A percentile compares a stretch with the other conserved stretches of the same genome.
These are phyloP conservation scores for Danio rerio DNA, from an alignment of 2,113 vertebrate species.

Conservation along the genomic window GRCz12tu NC_133191.1:43821001-43821500, in stretches of 20 bases:
- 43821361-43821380: slow-evolving; percentile 28
- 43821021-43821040: no score
- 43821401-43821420: slow-evolving; percentile 19
- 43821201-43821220: neutral
- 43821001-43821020: no score
- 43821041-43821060: no score
- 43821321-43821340: neutral
- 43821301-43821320: neutral
- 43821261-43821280: neutral
- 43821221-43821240: slow-evolving; percentile 15
- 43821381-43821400: slow-evolving; percentile 16
- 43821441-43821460: slow-evolving; percentile 1
- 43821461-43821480: slow-evolving; percentile 10
- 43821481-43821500: neutral
- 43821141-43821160: neutral
- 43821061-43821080: no score
- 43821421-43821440: slow-evolving; percentile 21
- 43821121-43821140: neutral
- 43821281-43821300: slow-evolving; percentile 2
- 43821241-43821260: neutral
- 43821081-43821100: neutral
- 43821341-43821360: neutral
- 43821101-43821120: neutral
- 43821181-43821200: neutral
- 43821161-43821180: neutral